These are phyloP conservation scores for Phyllopteryx taeniolatus DNA, from an alignment of 2,113 vertebrate genomes.

Conservation along the genomic window DNA sequence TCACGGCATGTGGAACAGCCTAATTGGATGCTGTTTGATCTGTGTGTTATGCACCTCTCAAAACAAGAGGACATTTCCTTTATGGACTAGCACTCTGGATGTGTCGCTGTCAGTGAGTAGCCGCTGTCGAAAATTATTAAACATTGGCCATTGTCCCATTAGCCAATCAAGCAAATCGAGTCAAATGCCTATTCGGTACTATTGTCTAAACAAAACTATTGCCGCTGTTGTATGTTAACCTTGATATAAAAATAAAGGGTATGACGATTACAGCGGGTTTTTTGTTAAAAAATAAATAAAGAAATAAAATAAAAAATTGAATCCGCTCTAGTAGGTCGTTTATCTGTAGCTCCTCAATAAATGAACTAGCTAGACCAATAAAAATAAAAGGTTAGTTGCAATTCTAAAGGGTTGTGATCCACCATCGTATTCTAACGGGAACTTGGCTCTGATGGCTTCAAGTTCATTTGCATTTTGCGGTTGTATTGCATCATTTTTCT, in stretches of 20 bases:
- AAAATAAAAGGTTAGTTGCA: constrained; percentile 28
- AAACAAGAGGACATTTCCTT: constrained; percentile 32
- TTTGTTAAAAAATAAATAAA: too few species aligned
- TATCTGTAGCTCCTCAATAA: constrained; percentile 3
- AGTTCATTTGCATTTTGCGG: constrained; percentile 56
- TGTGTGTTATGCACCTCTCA: constrained; percentile 18
- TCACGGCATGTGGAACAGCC: constrained; percentile 31
- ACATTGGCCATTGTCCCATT: background rate
- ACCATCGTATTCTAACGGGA: constrained; percentile 32
- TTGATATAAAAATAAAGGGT: too few species aligned
- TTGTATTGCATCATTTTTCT: constrained; percentile 37
- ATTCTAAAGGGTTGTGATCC: constrained; percentile 38
- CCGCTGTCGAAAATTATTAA: constrained; percentile 31
- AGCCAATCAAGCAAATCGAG: too few species aligned
- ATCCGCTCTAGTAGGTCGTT: too few species aligned
- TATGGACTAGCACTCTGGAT: constrained; percentile 17
- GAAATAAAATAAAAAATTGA: too few species aligned
- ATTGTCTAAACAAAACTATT: too few species aligned
- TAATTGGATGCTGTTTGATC: constrained; percentile 30
- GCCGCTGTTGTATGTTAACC: too few species aligned
- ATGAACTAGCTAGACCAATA: constrained; percentile 26
- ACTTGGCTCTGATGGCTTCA: constrained; percentile 41
- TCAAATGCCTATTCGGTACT: too few species aligned
- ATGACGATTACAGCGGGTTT: too few species aligned
- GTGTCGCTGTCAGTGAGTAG: constrained; percentile 21